Conservation (phyloP, 2,113 vertebrate species). For the Ammodytes dubius region DNA sequence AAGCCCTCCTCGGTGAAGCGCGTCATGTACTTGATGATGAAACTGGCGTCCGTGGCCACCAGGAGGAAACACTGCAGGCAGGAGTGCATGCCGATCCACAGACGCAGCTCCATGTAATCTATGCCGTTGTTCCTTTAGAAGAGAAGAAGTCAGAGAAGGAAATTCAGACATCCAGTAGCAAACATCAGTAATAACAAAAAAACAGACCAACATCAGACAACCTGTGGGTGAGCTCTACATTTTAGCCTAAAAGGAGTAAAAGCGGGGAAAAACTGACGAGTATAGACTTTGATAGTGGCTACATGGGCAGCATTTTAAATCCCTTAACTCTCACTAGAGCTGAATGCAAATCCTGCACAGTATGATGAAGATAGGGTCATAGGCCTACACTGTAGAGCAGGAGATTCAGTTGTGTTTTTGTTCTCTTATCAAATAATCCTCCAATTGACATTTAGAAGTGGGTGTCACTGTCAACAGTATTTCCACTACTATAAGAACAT, state of each 20-base stretch:
- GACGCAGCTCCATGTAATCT: conserved; percentile 98
- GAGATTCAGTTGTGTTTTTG: background rate
- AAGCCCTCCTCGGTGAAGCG: conserved; percentile 99
- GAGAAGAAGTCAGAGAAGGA: background rate
- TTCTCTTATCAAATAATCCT: background rate
- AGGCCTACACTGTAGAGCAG: background rate
- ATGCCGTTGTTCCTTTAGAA: conserved; percentile 87
- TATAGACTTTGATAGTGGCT: background rate
- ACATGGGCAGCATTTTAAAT: background rate
- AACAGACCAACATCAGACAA: background rate
- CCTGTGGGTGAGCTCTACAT: background rate
- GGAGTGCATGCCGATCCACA: conserved; percentile 97
- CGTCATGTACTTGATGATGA: conserved; percentile 98
- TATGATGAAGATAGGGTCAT: background rate
- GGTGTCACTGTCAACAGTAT: background rate
- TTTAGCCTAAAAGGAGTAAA: background rate
- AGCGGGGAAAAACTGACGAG: background rate
- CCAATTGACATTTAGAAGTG: conserved; percentile 1
- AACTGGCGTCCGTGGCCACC: conserved; percentile 95
- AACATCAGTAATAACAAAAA: background rate
- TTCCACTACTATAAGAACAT: background rate
- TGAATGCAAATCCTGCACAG: background rate
- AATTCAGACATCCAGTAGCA: background rate
- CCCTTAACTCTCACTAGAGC: no score
- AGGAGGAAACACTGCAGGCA: conserved; percentile 95